Base-by-base conservation (phyloP, 2,888 invertebrate species). In the Drosophila yooni region DNA sequence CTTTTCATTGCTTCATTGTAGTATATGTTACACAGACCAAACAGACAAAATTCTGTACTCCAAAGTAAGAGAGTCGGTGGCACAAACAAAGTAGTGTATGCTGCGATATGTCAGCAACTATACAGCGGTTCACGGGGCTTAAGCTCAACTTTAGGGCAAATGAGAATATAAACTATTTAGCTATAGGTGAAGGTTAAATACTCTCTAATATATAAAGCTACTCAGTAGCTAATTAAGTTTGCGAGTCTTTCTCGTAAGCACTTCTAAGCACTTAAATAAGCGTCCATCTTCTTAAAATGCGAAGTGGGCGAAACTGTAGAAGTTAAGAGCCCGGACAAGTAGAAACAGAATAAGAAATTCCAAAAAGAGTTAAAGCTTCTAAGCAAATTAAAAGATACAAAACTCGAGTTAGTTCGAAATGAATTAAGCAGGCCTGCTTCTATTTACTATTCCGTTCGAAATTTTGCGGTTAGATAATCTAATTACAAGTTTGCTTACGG, bases 11-110 rank as follows among this genome's bases (percentile, higher is more conserved):
- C 40, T 58, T 13, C 50, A 31, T 58, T 69, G 50, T 51, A 43
- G 25, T 51, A 51, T 38, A 69, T 43, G 34, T 68, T 51, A 40
- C 40, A n/a, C 68, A 68, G 50, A 3, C 10, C 67, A 67, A 67
- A 67, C 27, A 21, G 27, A 34, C 38, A 18, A 29, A 57, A 57
- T 15, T 56, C 27, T 21, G 50, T 34, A 29, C 50, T 25, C 29
- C 43, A 51, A 81, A 83, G 53, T 60, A 64, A 40, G 51, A 61
- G 38, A 77, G 64, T 53, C 65, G 64, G 66, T 76, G 70, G 56
- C 81, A 81, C 52, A n/a, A 67, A 27, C 67, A 67, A n/a, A 33
- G 48, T 29, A 8, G 13, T 8, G 36, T 25, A 54, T 53, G 59
- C 56, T 57, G 43, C 50, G 61, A 62, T 59, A 69, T 60, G 21